phyloP scores from a whole-genome alignment of 92 coral and sea anemone species.

The Nematostella vectensis region DNA sequence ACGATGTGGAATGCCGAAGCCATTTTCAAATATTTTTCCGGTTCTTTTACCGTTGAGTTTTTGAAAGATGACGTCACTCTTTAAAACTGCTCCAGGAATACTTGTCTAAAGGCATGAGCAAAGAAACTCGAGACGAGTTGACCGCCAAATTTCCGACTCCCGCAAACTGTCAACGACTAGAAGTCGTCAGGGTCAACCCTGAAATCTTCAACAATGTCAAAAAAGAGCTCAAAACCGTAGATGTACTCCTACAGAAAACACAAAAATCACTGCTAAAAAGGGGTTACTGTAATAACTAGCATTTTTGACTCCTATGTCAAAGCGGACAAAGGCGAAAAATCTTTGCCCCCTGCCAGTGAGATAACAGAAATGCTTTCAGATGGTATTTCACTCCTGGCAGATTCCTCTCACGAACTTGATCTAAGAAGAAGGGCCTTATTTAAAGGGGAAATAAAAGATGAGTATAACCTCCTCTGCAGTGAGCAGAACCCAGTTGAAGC shows the following conservation, averaged over 20 bases:
- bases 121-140: conserved; percentile 17
- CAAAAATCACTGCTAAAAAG: conserved; percentile 18
- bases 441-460: conserved; percentile 20
- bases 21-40: no score
- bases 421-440: conserved; percentile 17
- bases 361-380: conserved; percentile 3
- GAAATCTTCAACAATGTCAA: conserved; percentile 25
- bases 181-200: conserved; percentile 25
- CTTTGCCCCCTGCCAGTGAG: neutral
- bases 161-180: conserved; percentile 21
- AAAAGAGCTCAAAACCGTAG: conserved; percentile 23
- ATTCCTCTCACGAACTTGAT: conserved; percentile 23
- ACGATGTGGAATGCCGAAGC: no score
- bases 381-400: conserved; percentile 13
- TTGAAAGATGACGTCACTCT: no score
- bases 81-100: conserved; percentile 2
- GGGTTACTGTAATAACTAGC: conserved; percentile 14
- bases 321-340: conserved; percentile 7
- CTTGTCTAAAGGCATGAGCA: conserved; percentile 15
- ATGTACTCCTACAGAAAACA: conserved; percentile 30
- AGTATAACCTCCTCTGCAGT: conserved; percentile 21
- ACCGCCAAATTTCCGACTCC: conserved; percentile 11
- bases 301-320: conserved; percentile 4
- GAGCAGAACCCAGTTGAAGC: conserved; percentile 33
- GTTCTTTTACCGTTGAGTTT: no score